phyloP scores from a whole-genome alignment of 2,797 vertebrate genomes.

The Pangasius krempfi region DNA sequence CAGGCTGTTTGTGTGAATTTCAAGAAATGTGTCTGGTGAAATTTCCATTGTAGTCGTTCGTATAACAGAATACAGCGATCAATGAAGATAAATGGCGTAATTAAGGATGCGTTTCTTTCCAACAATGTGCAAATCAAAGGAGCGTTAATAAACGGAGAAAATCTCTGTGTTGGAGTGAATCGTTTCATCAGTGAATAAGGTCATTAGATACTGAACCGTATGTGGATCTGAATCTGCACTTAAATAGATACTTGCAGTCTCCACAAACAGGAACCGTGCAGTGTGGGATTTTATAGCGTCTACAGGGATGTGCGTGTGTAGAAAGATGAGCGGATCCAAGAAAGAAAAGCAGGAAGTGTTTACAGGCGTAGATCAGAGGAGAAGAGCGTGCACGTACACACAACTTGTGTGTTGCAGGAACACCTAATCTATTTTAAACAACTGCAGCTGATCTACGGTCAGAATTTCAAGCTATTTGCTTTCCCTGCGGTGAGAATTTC shows the following conservation, averaged over 20 bases:
- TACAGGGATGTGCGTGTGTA: not conserved
- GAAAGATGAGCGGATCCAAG: not conserved
- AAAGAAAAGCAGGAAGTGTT: not conserved
- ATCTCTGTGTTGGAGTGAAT: not conserved
- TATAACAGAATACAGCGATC: not conserved
- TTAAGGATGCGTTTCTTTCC: not conserved
- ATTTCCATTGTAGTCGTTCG: not conserved
- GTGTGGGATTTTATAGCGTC: slow-evolving; percentile 3
- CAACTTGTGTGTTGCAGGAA: slow-evolving; percentile 21
- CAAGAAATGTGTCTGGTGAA: too few relatives aligned
- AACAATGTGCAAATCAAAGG: not conserved
- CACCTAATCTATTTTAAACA: slow-evolving; percentile 41
- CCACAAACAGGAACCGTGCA: slow-evolving; percentile 4
- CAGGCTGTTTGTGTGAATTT: too few relatives aligned
- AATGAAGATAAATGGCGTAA: not conserved
- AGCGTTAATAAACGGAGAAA: not conserved
- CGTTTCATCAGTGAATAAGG: not conserved
- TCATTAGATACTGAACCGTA: not conserved
- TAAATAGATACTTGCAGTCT: not conserved
- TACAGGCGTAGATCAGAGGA: not conserved
- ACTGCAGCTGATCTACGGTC: slow-evolving; percentile 24
- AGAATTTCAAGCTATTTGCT: not conserved
- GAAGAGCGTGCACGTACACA: not conserved
- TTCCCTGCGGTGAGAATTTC: not conserved
- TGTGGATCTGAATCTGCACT: slow-evolving; percentile 25